Evolutionary conservation across 2,888 invertebrate genomes (phyloP), one percentile per base, ranked within the genome.

Genomic region (Phalera bucephala): DNA sequence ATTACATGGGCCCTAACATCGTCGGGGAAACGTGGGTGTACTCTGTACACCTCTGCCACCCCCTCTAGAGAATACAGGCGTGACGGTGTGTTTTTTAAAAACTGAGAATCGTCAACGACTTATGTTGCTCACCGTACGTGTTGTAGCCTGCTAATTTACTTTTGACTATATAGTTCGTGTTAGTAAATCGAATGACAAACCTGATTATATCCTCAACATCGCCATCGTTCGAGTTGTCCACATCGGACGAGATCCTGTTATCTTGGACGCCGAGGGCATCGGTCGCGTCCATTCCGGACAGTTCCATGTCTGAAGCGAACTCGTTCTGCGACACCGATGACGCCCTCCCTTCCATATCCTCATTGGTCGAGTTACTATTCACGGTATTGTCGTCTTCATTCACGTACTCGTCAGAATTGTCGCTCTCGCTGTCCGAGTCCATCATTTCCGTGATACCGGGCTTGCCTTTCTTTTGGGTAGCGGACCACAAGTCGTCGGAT

Each of bases 171-270:
- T n/a, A n/a, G n/a, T n/a, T n/a, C n/a, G n/a, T n/a, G n/a, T n/a
- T n/a, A n/a, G n/a, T n/a, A n/a, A n/a, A n/a, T n/a, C n/a, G n/a
- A n/a, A n/a, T n/a, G n/a, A 64, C 66, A 22, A 39, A 89, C 89
- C 92, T 91, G 62, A 91, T 83, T 32, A 93, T 86, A 44, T 93
- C 93, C 42, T 93, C 93, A 9, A 91, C 91, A 42, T 92, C 93
- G 36, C 92, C 91, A 54, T 92, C 91, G 40, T 91, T 91, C 0
- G 90, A 90, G 42, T 91, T 85, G 49, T 93, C 93, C 72, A 92
- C 91, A 56, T 93, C 93, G 0, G 91, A 91, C 2, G 77, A 78
- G 3, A 71, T 64, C 20, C 86, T 72, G 23, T 79, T 74, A 35
- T 88, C 89, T 2, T 90, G 91, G 3, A 72, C 77, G 0, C 81